Evolutionary conservation across 2,888 invertebrate species (phyloP), one percentile per base, ranked within the genome.

Genomic region (Epirrhoe alternata): DNA sequence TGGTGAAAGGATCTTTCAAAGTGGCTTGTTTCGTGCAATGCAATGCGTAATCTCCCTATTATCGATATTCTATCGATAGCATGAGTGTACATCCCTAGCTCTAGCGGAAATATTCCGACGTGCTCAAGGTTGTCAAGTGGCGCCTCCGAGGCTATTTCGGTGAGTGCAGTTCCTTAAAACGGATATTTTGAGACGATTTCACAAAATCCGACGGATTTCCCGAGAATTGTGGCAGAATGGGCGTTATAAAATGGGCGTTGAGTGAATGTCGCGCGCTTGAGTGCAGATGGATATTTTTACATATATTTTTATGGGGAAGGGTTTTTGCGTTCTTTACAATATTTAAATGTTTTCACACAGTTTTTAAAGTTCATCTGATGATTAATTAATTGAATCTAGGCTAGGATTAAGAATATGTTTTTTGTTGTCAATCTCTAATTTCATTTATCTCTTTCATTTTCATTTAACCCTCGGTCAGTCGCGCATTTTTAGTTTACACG

Each of bases 71-170:
- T 38, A 51, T 57, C 63, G 63, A 56, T 57, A 58, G 12, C 50
- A 42, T 30, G 1, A 10, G n/a, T 7, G 51, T 17, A 7, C 24
- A 24, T 6, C 52, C n/a, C 51, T 52, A 31, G 51, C 30, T 60
- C 52, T 38, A 65, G 31, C 60, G 66, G 69, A 69, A 60, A 63
- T 69, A 66, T 66, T 57, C 65, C 61, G 49, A 66, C 66, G 66
- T 65, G 62, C 65, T 66, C 59, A 62, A 62, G 52, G 65, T 60
- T 63, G 68, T 69, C 65, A 63, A 69, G 68, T 63, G 65, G 66
- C 56, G 59, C 56, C 59, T 62, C 42, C 33, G 42, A 68, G 62
- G 56, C 69, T 66, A 66, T 69, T 65, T 62, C 57, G 30, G 64
- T 33, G 56, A 68, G 68, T 69, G 62, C 66, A 66, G 59, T 65